Conservation (phyloP, 2,888 invertebrate species). For the Palloptera scutellata region DNA sequence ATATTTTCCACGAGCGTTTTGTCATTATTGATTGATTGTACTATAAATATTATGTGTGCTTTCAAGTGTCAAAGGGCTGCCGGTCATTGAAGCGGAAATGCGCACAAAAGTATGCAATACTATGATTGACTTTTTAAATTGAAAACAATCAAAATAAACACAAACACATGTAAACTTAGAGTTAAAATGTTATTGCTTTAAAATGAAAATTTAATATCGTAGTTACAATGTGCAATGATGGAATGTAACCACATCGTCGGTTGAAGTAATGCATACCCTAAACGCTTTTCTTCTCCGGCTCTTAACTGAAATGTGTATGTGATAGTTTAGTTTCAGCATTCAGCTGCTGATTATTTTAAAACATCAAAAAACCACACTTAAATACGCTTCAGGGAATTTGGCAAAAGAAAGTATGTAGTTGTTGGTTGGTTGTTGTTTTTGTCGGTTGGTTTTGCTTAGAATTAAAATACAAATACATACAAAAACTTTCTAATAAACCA, state of each 20-base stretch:
- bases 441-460: too few species aligned
- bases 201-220: neutral
- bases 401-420: too few species aligned
- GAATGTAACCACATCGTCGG: neutral
- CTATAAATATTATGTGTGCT: neutral
- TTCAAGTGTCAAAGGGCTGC: slow-evolving; percentile 41
- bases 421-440: too few species aligned
- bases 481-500: slow-evolving; percentile 18
- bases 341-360: slow-evolving; percentile 14
- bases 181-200: neutral
- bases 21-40: too few species aligned
- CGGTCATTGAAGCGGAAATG: slow-evolving; percentile 53
- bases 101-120: slow-evolving; percentile 48
- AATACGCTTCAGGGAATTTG: slow-evolving; percentile 43
- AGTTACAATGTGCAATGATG: neutral
- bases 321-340: neutral
- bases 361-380: slow-evolving; percentile 52
- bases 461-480: slow-evolving; percentile 35
- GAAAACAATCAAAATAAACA: slow-evolving; percentile 13
- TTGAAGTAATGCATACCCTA: too few species aligned
- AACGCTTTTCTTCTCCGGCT: neutral
- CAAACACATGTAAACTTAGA: neutral
- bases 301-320: neutral
- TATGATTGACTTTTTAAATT: slow-evolving; percentile 31
- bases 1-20: too few species aligned